These are phyloP conservation scores for Ciconia nigra DNA, from an alignment of 2,797 vertebrate genomes.

Conservation along the genomic window DNA sequence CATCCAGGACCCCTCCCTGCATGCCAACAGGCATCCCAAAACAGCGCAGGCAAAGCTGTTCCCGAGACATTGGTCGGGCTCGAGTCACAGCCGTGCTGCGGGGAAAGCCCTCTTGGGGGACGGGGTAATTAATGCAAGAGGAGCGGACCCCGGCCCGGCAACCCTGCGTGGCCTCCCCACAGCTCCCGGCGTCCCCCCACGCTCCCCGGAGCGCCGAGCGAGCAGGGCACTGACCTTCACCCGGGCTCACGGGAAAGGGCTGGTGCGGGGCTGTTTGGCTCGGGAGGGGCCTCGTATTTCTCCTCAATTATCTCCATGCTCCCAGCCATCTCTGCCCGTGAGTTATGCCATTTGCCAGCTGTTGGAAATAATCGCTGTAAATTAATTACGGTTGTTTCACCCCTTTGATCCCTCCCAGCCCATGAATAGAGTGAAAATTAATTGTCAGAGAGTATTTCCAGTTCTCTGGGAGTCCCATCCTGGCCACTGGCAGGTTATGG, in stretches of 20 bases:
- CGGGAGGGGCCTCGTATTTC: neutral
- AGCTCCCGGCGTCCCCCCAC: accelerated
- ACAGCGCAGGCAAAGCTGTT: accelerated
- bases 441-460: conserved; percentile 57
- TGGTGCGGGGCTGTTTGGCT: neutral
- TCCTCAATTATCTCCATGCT: neutral
- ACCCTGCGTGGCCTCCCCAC: accelerated
- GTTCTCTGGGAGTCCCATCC: conserved; percentile 42
- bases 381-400: conserved; percentile 64
- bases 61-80: accelerated
- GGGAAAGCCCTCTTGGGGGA: neutral
- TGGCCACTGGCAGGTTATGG: conserved; percentile 26
- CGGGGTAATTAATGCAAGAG: neutral
- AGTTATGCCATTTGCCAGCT: conserved; percentile 60
- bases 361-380: conserved; percentile 63
- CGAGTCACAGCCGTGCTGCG: accelerated
- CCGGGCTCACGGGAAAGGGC: neutral
- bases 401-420: conserved; percentile 46
- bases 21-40: neutral
- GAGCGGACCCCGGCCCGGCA: neutral
- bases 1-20: neutral
- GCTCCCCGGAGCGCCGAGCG: accelerated
- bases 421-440: conserved; percentile 60
- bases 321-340: neutral
- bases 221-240: neutral